Conservation (phyloP, 2,888 invertebrate genomes). For the Napeogenes sylphis region DNA sequence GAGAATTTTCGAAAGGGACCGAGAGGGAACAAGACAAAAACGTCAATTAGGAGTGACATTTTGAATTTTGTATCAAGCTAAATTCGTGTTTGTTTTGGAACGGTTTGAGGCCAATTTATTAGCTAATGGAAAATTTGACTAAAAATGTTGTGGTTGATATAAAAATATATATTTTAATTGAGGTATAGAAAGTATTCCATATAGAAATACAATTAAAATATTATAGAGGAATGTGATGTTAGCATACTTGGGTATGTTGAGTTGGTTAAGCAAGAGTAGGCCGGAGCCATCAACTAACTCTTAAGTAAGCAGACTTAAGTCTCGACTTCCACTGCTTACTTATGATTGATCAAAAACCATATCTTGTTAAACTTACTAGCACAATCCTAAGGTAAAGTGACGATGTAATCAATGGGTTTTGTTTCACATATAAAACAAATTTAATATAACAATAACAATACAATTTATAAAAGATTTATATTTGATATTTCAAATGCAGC, state of each 20-base stretch:
- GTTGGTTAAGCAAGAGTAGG: too few relatives aligned
- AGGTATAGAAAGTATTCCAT: neutral
- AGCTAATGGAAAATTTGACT: neutral
- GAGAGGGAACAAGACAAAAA: slow-evolving; percentile 40
- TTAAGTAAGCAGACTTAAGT: too few relatives aligned
- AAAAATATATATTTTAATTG: neutral
- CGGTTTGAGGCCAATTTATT: neutral
- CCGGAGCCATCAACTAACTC: too few relatives aligned
- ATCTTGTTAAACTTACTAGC: too few relatives aligned
- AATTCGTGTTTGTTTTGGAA: slow-evolving; percentile 15
- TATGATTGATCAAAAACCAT: too few relatives aligned
- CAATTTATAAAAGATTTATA: neutral
- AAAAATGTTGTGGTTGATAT: neutral
- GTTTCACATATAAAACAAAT: too few relatives aligned
- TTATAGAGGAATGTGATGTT: neutral
- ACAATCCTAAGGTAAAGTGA: too few relatives aligned
- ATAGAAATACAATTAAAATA: neutral
- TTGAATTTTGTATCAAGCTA: slow-evolving; percentile 32
- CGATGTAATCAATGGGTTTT: too few relatives aligned
- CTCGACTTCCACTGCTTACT: too few relatives aligned
- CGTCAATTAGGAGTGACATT: slow-evolving; percentile 45
- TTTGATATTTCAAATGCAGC: neutral
- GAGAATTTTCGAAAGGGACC: slow-evolving; percentile 42
- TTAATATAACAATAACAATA: neutral
- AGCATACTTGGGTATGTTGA: too few relatives aligned